These are phyloP conservation scores for Aphis craccivora DNA, from an alignment of 1,140 invertebrate species.

Conservation along the genomic window DNA sequence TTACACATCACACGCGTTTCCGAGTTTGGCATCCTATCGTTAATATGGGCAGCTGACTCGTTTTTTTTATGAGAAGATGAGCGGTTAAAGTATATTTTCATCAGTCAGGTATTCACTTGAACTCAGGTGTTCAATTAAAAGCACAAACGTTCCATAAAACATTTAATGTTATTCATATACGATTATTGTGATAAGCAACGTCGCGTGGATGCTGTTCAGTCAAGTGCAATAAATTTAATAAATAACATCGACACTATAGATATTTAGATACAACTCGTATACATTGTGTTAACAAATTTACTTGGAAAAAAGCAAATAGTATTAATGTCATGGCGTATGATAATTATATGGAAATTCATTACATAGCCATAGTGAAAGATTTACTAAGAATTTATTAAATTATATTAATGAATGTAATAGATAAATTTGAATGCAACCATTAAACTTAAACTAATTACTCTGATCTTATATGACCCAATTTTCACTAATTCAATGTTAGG, in stretches of 20 bases:
- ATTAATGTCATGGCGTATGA: not conserved
- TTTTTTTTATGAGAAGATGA: not conserved
- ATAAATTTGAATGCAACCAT: not conserved
- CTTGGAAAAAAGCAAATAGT: not conserved
- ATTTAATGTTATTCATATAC: not conserved
- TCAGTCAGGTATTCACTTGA: not conserved
- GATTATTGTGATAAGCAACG: not conserved
- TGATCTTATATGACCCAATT: not conserved
- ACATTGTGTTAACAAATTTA: not conserved
- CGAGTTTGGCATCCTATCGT: not conserved
- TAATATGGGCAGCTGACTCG: not conserved
- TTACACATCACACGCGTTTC: not conserved
- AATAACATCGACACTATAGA: not conserved
- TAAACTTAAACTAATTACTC: not conserved
- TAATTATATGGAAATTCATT: not conserved
- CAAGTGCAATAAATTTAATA: not conserved
- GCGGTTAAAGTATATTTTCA: not conserved
- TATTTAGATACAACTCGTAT: not conserved
- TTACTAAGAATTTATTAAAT: not conserved
- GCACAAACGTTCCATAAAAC: not conserved
- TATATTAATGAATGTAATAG: not conserved
- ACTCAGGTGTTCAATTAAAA: not conserved
- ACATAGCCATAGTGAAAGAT: not conserved
- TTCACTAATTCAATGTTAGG: not conserved
- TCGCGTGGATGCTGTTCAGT: not conserved